phyloP scores from a whole-genome alignment of 64 coral and sea anemone genomes.

The Actinia equina region DNA sequence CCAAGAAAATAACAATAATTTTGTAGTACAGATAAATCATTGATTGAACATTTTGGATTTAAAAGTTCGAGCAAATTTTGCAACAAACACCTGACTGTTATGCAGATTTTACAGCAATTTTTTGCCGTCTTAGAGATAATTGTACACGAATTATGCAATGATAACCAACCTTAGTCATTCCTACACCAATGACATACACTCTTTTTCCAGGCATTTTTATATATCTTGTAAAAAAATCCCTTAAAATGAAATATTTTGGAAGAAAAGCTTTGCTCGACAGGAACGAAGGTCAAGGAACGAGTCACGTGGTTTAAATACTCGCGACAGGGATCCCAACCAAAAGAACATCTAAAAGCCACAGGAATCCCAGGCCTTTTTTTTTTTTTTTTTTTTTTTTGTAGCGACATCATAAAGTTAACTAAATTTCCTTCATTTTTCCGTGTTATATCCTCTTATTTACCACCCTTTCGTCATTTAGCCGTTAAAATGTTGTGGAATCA shows the following conservation, averaged over 20 bases:
- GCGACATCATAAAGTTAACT: too few relatives aligned
- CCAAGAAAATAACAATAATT: neutral
- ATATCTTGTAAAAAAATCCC: neutral
- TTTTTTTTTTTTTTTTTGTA: too few relatives aligned
- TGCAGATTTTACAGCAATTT: neutral
- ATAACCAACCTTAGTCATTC: conserved; percentile 90
- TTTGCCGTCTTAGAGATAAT: neutral
- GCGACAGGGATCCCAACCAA: neutral
- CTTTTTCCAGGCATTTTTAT: conserved; percentile 68
- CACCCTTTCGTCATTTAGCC: too few relatives aligned
- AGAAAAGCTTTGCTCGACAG: neutral
- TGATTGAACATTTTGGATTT: neutral
- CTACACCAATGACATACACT: conserved; percentile 92
- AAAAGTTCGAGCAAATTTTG: neutral
- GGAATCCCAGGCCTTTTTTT: neutral
- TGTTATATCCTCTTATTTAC: too few relatives aligned
- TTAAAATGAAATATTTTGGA: neutral
- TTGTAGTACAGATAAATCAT: too few relatives aligned
- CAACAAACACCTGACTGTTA: neutral
- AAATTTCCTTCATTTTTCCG: too few relatives aligned
- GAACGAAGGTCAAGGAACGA: neutral
- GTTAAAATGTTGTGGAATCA: too few relatives aligned
- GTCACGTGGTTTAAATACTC: conserved; percentile 17
- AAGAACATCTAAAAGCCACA: neutral
- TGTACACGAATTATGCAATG: neutral